Evolutionary conservation across 1,140 invertebrate species (phyloP).

Genomic region (Agrypnia vestita): DNA sequence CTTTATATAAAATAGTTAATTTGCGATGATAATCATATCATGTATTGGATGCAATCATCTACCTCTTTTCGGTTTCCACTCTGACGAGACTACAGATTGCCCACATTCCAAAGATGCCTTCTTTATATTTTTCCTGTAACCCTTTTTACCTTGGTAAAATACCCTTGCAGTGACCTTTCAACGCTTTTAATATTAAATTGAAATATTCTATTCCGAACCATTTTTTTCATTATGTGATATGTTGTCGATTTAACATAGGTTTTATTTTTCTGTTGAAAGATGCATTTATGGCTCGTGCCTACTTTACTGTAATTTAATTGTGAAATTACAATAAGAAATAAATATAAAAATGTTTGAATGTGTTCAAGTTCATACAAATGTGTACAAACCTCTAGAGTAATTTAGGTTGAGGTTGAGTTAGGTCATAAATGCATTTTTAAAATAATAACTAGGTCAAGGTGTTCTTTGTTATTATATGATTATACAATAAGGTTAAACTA

Average conservation of each 20-base stretch:
- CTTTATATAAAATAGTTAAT: no score
- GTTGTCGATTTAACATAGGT: constrained; percentile 9
- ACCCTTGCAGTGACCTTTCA: constrained; percentile 3
- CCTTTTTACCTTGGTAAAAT: constrained; percentile 11
- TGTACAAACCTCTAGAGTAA: constrained; percentile 30
- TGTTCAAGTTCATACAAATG: constrained; percentile 33
- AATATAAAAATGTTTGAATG: constrained; percentile 17
- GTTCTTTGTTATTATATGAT: constrained; percentile 51
- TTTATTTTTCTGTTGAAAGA: constrained; percentile 29
- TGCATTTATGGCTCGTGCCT: constrained; percentile 36
- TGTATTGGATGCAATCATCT: no score
- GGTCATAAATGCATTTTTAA: constrained; percentile 51
- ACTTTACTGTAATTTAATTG: constrained; percentile 33
- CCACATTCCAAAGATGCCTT: not conserved
- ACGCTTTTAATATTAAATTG: not conserved
- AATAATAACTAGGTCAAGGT: constrained; percentile 41
- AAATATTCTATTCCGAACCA: not conserved
- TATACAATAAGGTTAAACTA: constrained; percentile 30
- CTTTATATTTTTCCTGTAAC: not conserved
- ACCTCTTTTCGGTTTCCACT: no score
- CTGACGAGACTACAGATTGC: not conserved
- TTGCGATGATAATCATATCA: no score
- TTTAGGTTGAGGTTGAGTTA: not conserved
- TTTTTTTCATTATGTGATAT: constrained; percentile 38
- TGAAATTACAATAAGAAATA: constrained; percentile 9